Base-by-base conservation (phyloP, 1,140 invertebrate genomes). In the Bradynema listronoti region DNA sequence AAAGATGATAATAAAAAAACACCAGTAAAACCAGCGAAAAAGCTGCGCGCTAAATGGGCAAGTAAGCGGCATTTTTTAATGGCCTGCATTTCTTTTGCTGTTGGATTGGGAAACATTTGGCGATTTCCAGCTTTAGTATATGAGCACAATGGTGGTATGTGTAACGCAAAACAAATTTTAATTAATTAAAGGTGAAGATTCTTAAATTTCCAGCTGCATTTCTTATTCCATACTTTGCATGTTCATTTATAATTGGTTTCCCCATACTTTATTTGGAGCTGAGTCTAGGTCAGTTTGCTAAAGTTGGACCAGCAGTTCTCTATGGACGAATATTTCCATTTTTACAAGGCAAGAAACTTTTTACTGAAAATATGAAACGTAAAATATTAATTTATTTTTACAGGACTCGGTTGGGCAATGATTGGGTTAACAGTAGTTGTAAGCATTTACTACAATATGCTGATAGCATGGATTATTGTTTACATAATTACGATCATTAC, bases 381-480 rank as follows among this genome's bases (percentile, higher is more conserved):
- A 11, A 11, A 11, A 39, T 11, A 11, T 39, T 11, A 11, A 39
- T 19, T 19, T 39, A 39, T 39, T 39, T 39, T 55, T 55, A 3
- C 4, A 55, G 65, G 65, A 14, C 46, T 70, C 50, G 65, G 65
- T 2, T 67, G 65, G 65, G 52, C 41, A 30, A 66, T 66, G 65
- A 52, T 69, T 11, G 49, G 34, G 27, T 22, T 68, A 7, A 65
- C 69, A 3, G 27, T 68, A n/a, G 32, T 68, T 6, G 62, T 68
- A 22, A 33, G 68, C 33, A 71, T 72, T 43, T 72, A 68, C 27
- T 72, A 68, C 34, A 72, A 72, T 43, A 64, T 68, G 61, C 57
- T 68, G 16, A 62, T 71, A 22, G 52, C 25, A 14, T 68, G 39
- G 56, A 45, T 52, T 9, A 46, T 72, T 3, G 57, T 65, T 14